A percentile compares a stretch with the other conserved stretches of the same genome.
Conservation (phyloP, 2,113 vertebrate genomes). For the Ellobius talpinus region DNA sequence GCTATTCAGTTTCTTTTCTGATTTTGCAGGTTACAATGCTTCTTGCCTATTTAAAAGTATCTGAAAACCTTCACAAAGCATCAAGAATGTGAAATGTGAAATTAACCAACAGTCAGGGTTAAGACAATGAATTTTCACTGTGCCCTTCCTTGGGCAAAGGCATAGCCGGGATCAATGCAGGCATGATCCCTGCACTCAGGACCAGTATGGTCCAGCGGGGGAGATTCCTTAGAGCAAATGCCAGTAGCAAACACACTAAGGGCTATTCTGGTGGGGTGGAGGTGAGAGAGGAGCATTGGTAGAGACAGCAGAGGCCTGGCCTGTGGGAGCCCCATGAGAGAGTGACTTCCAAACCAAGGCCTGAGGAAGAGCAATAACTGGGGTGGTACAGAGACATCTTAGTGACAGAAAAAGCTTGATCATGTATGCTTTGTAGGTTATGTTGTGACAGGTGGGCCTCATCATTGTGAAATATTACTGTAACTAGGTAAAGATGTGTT, state of each 20-base stretch:
- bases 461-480: background rate
- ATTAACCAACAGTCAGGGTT: background rate
- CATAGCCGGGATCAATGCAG: too few relatives aligned
- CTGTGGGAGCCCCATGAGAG: background rate
- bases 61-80: conserved; percentile 5
- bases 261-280: background rate
- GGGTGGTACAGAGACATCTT: background rate
- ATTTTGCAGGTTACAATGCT: conserved; percentile 45
- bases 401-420: background rate
- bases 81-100: background rate
- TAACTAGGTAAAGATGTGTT: background rate
- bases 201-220: background rate
- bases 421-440: accelerated
- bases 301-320: background rate
- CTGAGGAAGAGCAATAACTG: background rate
- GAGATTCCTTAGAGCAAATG: background rate
- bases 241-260: background rate
- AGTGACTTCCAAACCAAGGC: background rate
- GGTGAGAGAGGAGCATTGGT: background rate
- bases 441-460: background rate
- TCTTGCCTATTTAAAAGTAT: conserved; percentile 14
- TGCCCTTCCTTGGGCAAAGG: background rate
- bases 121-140: background rate
- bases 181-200: background rate
- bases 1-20: conserved; percentile 54